Conservation (phyloP, 2,113 vertebrate species). For the Cathartes aura region DNA sequence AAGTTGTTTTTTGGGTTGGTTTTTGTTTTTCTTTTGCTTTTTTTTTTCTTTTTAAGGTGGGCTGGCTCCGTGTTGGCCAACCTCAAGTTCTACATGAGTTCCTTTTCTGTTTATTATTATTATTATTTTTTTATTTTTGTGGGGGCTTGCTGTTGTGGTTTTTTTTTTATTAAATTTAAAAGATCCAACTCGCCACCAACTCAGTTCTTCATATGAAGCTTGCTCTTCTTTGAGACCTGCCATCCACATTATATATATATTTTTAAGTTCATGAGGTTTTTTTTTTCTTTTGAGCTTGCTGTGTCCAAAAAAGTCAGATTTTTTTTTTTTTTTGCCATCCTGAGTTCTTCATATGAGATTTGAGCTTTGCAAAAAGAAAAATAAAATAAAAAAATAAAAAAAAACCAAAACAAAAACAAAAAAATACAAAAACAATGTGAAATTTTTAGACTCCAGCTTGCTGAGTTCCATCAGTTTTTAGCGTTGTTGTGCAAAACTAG, state of each 20-base stretch:
- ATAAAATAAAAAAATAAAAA: neutral
- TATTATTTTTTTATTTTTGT: constrained; percentile 10
- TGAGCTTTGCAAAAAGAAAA: constrained; percentile 80
- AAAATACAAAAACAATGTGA: constrained; percentile 65
- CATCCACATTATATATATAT: constrained; percentile 76
- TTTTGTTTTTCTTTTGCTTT: neutral
- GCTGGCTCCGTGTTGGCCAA: constrained; percentile 59
- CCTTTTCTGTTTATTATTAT: constrained; percentile 52
- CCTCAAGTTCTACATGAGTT: constrained; percentile 65
- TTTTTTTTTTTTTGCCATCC: constrained; percentile 61
- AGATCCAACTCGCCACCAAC: constrained; percentile 73
- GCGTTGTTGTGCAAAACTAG: constrained; percentile 83
- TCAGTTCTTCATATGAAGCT: constrained; percentile 79
- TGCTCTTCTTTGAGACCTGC: constrained; percentile 79
- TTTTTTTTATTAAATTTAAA: constrained; percentile 27
- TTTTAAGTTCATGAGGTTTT: constrained; percentile 75
- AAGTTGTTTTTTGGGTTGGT: constrained; percentile 13
- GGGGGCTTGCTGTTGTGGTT: constrained; percentile 58
- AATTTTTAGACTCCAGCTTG: constrained; percentile 80
- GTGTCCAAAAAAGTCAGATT: constrained; percentile 76
- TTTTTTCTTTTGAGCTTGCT: constrained; percentile 81
- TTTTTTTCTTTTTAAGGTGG: constrained; percentile 54
- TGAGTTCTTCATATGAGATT: constrained; percentile 85
- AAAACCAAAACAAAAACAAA: neutral
- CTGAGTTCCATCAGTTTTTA: constrained; percentile 85